These are phyloP conservation scores for Acheta domesticus DNA, from an alignment of 2,888 invertebrate genomes.

Conservation along the genomic window DNA sequence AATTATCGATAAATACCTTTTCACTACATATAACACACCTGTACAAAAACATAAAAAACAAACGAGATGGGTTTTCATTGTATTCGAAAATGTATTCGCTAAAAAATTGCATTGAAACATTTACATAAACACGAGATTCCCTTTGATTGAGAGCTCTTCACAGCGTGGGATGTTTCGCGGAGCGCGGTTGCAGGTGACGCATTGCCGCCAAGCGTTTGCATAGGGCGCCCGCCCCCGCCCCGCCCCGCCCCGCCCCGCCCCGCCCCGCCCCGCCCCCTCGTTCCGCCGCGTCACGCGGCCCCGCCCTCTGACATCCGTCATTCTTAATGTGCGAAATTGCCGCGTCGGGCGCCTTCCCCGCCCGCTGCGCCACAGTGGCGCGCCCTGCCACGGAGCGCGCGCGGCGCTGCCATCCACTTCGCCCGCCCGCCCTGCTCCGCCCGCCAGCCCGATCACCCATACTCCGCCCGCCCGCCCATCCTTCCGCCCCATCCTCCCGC, in stretches of 20 bases:
- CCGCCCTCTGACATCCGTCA: not conserved
- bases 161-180: too few relatives aligned
- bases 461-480: not conserved
- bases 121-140: too few relatives aligned
- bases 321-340: conserved; percentile 5
- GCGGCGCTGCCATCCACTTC: not conserved
- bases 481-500: not conserved
- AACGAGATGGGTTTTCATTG: too few relatives aligned
- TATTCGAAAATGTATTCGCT: too few relatives aligned
- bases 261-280: not conserved
- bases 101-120: too few relatives aligned
- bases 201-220: too few relatives aligned
- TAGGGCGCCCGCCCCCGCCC: too few relatives aligned
- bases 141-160: too few relatives aligned
- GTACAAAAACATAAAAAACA: too few relatives aligned
- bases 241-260: not conserved
- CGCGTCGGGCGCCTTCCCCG: not conserved
- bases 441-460: not conserved
- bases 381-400: not conserved
- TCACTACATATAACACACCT: too few relatives aligned
- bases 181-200: too few relatives aligned
- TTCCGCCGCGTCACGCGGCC: not conserved
- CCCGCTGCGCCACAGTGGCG: not conserved
- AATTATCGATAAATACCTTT: too few relatives aligned
- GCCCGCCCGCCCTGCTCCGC: not conserved